These are phyloP conservation scores for Oasisia sp. DNA, from an alignment of 2,888 invertebrate genomes.

Conservation along the genomic window DNA sequence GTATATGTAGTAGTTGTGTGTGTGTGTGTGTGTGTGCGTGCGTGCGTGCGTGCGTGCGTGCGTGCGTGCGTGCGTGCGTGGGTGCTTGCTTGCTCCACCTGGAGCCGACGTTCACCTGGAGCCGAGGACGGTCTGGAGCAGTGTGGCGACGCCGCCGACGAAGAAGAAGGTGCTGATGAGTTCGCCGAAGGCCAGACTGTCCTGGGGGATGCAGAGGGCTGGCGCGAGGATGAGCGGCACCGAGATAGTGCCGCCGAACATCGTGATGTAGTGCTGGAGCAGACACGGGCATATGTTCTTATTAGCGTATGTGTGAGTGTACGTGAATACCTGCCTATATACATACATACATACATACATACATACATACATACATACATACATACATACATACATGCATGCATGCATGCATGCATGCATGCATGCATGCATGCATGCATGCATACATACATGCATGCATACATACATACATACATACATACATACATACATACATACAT, in stretches of 20 bases:
- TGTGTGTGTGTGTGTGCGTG: no score
- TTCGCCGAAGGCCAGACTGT: constrained; percentile 5
- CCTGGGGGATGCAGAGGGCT: background rate
- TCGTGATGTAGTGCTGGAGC: constrained; percentile 22
- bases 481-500: no score
- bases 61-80: no score
- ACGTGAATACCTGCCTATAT: no score
- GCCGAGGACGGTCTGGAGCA: constrained; percentile 17
- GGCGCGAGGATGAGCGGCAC: constrained; percentile 21
- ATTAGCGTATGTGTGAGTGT: background rate
- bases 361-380: no score
- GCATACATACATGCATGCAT: background rate
- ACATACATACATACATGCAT: no score
- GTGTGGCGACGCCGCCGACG: constrained; percentile 21
- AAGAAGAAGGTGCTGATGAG: constrained; percentile 19
- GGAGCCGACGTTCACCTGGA: background rate
- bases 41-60: no score
- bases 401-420: no score
- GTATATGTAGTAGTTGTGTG: no score
- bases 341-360: no score
- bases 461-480: background rate
- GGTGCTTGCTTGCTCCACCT: no score
- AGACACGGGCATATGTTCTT: background rate
- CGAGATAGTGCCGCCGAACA: constrained; percentile 24
- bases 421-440: background rate